Evolutionary conservation across 2,797 vertebrate species (phyloP), one percentile per base, ranked within the genome.

Genomic region (Girardinus metallicus): DNA sequence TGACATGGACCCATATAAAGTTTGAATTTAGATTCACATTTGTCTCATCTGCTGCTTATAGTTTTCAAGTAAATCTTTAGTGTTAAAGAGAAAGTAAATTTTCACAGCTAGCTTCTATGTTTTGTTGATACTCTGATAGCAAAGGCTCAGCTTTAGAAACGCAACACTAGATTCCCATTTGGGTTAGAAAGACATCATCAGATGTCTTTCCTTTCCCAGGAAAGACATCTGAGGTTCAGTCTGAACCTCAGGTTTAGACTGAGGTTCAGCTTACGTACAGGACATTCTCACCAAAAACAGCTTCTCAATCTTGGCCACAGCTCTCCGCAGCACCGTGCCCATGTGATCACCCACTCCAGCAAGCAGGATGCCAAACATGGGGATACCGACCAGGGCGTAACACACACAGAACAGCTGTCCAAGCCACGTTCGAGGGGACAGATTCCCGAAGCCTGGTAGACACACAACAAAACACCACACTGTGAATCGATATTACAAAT

Each of bases 381-480:
- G 98, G 82, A 99, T 99, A 47, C 98, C 98, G 85, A 99, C 95
- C 86, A 99, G 93, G 0, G 97, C 97, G 15, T 97, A 99, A 88
- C 97, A 97, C 82, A 98, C 97, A 55, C 97, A 98, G 93, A 99
- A 98, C 78, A 98, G 84, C 89, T 97, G 97, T 10, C 97, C 97
- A 0, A 93, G 94, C 75, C 92, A 74, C 0, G 98, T 97, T 76
- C 95, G 96, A 47, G 97, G 97, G 15, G 97, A 96, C 49, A 96
- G 94, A 80, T 98, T 98, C 74, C 97, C 97, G 75, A 97, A 99
- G 26, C 97, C 97, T 98, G 91, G 55, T 36, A 0, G 23, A 41
- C 41, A 79, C 47, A 31, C 41, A 74, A 16, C 29, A 74, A 53
- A 49, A 53, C 11, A 41, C 18, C 36, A 9, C 26, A 36, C 36